These are phyloP conservation scores for Ceratotherium simum DNA, from an alignment of 2,113 vertebrate genomes.

Conservation along the genomic window DNA sequence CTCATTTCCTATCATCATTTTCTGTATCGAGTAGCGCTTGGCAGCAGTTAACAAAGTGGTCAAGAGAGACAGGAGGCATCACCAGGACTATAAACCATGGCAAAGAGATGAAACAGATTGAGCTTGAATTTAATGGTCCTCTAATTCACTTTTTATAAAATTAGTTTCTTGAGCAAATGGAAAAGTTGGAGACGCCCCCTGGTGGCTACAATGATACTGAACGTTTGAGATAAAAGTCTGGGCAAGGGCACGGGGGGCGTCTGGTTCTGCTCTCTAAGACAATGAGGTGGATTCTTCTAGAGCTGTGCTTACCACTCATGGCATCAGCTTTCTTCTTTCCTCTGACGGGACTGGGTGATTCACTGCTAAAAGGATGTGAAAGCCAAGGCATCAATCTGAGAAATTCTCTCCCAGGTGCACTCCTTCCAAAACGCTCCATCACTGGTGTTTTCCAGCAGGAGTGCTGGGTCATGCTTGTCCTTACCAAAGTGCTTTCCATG, in stretches of 20 bases:
- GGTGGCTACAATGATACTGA: not conserved
- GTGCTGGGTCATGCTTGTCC: not conserved
- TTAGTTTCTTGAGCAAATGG: conserved; percentile 30
- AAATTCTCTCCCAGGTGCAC: not conserved
- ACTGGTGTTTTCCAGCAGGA: not conserved
- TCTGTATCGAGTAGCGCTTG: not conserved
- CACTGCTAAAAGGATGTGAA: not conserved
- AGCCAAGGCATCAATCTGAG: not conserved
- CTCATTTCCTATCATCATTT: not conserved
- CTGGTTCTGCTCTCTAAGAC: not conserved
- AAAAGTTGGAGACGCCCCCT: not conserved
- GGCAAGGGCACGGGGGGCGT: accelerated
- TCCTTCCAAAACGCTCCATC: not conserved
- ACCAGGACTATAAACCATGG: not conserved
- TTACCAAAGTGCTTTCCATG: not conserved
- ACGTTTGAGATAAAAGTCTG: not conserved
- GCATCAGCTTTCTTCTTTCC: not conserved
- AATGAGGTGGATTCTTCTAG: not conserved
- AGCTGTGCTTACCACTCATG: not conserved
- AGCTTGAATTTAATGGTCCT: not conserved
- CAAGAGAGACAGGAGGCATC: not conserved
- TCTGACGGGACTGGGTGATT: not conserved
- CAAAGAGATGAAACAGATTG: not conserved
- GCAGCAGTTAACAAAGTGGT: not conserved
- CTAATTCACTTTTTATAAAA: not conserved